Base-by-base conservation (phyloP, 2,797 vertebrate genomes). In the Halcyon smyrnensis region DNA sequence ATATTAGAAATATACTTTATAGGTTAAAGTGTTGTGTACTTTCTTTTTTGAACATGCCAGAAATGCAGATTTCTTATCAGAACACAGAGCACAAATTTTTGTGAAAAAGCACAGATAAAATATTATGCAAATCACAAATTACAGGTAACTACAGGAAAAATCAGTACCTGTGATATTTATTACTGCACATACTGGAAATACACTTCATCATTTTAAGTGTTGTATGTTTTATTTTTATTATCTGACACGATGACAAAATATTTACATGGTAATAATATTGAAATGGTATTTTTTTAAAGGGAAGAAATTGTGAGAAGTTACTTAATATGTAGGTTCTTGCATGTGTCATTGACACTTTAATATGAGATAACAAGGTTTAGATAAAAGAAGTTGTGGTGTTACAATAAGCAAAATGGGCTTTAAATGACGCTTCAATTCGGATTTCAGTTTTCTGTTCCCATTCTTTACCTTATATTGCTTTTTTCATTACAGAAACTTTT, bases 21-120 rank as follows among this genome's bases (percentile, higher is more conserved):
- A 2, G 1, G 5, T 54, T 83, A 56, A 89, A 64, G 7, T 21
- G 9, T 28, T 64, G 8, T 41, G 30, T 1, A 0, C 13, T 48
- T 75, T n/a, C 24, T 11, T n/a, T n/a, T 64, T 59, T 6, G 1
- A 63, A 56, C 1, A 2, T 16, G 45, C 37, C 21, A 79, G 34
- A 84, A 84, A 68, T 25, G 10, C 12, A 36, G 5, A 36, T 51
- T 88, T 93, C 67, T 74, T 53, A 41, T 80, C 53, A 83, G 28
- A 93, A 82, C 13, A 50, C 1, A 10, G 17, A 92, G n/a, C 76
- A 16, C 12, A 89, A 92, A 89, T 93, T 90, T 89, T 25, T 76
- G 23, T 51, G 79, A 36, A 59, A 89, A 92, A 25, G 11, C 59
- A 39, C 21, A 48, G 23, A 34, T 78, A 43, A 23, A 63, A 53